Evolutionary conservation across 2,797 vertebrate species (phyloP), one percentile per base, ranked within the genome.

Genomic region (Paguma larvata): DNA sequence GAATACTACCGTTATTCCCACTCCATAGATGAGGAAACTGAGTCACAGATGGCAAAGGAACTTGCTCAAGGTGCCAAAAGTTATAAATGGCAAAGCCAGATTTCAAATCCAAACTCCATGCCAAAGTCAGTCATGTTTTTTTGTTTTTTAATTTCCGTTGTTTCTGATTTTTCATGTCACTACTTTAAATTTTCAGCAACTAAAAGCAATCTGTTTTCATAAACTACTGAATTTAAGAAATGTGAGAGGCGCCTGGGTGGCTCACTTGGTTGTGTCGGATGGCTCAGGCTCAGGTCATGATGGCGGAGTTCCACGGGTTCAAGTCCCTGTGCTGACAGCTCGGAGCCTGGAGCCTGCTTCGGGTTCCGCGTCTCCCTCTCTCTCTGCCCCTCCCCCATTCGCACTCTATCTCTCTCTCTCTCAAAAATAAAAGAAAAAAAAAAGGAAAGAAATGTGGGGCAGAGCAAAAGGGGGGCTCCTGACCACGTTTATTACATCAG

Each of bases 101-200:
- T 92, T 87, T 94, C 77, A 63, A 94, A 95, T 23, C 30, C 32
- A 87, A 38, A 89, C 19, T 41, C 19, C 34, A n/a, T 53, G 18
- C 27, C 25, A 77, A 85, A 93, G 23, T 70, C 70, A 92, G 15
- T 53, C n/a, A 48, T 73, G 6, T 7, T 94, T 85, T 80, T 27
- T 21, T 72, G 23, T 46, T 78, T n/a, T 78, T 34, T 59, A 51
- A 27, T 91, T 78, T 87, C 34, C 48, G 38, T 3, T 84, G 87
- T 65, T 96, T 89, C 75, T 75, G 56, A 79, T 79, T 73, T 85
- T 97, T 94, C 68, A 91, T n/a, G 21, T 82, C 56, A 70, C 59
- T 70, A 51, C 14, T 63, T 86, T 48, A 94, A 73, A 62, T 67
- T 88, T 84, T 80, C 25, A 25, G 51, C 86, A 94, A 87, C 19